Evolutionary conservation across 1,140 invertebrate genomes (phyloP), one percentile per base, ranked within the genome.

Genomic region (Drosophila ironensis): DNA sequence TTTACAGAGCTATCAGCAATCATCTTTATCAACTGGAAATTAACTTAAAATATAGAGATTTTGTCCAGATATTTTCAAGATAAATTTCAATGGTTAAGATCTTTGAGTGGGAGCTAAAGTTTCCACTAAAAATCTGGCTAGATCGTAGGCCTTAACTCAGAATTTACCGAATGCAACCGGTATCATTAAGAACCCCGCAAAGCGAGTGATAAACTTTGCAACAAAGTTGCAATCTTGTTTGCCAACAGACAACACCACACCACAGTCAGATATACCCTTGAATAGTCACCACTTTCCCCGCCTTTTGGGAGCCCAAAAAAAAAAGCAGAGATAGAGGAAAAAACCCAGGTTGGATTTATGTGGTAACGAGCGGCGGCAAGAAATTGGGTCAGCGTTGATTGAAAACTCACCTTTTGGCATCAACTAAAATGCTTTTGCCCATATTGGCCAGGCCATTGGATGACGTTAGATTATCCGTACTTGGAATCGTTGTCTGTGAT

Each of bases 381-480:
- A 63, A 64, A 64, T 63, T 64, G 60, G 60, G 60, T 64, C 60
- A 64, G 20, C 30, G 16, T 11, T 66, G 46, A 68, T 70, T 70
- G 48, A 51, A 42, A 57, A 64, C 80, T 80, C 48, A 84, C 80
- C 80, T 84, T 84, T 86, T 86, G 78, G 73, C 73, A 86, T 86
- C 78, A 41, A 78, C 51, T 78, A 86, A 78, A 74, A 86, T 86
- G 74, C 73, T 78, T 71, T 84, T 84, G 80, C 51, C 71, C 80
- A 84, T 76, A 67, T 72, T 77, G 45, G 74, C 50, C 17, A 47
- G 8, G 0, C 63, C 64, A 69, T 69, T 61, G 54, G 66, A 70
- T 70, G 73, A 76, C 61, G 73, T 78, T 77, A 77, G 76, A 80
- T 84, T 84, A 78, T 84, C 80, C 80, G 80, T 68, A 86, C 80